Evolutionary conservation across 92 coral and sea anemone species (phyloP), one percentile per base, ranked within the genome.

Genomic region (Umimayanthus kanabou): DNA sequence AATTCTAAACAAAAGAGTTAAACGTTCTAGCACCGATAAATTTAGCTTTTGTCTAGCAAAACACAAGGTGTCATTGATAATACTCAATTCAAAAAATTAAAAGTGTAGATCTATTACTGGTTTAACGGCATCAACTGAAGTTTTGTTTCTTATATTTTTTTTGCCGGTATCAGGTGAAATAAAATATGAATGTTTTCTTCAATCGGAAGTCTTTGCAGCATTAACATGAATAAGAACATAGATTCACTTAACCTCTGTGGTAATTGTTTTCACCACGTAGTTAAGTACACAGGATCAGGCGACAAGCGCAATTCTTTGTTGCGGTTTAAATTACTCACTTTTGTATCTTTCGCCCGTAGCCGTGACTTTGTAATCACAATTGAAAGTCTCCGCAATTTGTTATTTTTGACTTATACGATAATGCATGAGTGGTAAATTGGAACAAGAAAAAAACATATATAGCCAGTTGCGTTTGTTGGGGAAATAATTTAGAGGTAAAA

Each of bases 401-500:
- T 45, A 23, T 26, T 42, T 16, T 83, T 26, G 6, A 43, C 37
- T 53, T 45, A 11, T 29, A 13, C 4, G 47, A 37, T 39, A 9
- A 39, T n/a, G 37, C 37, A 33, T 1, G 79, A 16, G 39, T 75
- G 69, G 69, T 9, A 50, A 6, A 1, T 9, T 15, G 84, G 9
- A 53, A 13, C 47, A 80, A 29, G n/a, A n/a, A 33, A 29, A 80
- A 8, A 14, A 58, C 20, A 57, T 30, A 30, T 67, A 20, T 29
- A 67, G 16, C 87, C 15, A 18, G 11, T 82, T 30, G 77, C 14
- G 64, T 33, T 45, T 26, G 66, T 43, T 78, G 28, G 73, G 47
- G 40, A 82, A 42, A 20, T 26, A 69, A 69, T 82, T 79, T 42
- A 69, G 50, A 25, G n/a, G 87, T 33, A 83, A 72, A 37, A 70